Percentiles rank a stretch among this genome's conserved stretches.
Evolutionary conservation across 2,797 vertebrate genomes (phyloP).

Genomic region (Phrynocephalus guinanensis): DNA sequence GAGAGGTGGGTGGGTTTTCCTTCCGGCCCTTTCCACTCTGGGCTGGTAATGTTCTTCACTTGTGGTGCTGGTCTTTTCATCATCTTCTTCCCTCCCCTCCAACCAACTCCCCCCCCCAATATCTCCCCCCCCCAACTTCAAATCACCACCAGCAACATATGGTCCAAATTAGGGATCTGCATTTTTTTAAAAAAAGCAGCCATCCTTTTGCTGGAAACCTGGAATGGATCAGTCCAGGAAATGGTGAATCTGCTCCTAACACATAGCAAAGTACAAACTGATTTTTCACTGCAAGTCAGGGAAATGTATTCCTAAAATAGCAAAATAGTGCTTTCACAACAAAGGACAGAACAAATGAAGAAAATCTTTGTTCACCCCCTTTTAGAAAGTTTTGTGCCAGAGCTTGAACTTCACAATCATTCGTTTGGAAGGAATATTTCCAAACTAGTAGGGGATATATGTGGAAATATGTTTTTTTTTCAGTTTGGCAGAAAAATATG

Average conservation of each 20-base stretch:
- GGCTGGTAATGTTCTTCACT: conserved; percentile 76
- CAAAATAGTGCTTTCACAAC: not conserved
- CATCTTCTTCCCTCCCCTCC: conserved; percentile 73
- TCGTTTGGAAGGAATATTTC: conserved; percentile 39
- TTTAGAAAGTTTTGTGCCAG: conserved; percentile 1
- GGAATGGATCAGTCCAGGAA: conserved; percentile 65
- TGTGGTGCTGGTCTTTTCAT: conserved; percentile 81
- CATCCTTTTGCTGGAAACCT: conserved; percentile 64
- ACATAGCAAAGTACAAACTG: conserved; percentile 33
- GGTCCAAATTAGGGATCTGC: conserved; percentile 82
- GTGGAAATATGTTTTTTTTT: conserved; percentile 45
- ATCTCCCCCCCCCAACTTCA: conserved; percentile 52
- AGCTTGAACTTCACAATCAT: not conserved
- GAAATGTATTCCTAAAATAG: not conserved
- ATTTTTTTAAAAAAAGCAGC: conserved; percentile 73
- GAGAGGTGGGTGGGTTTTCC: conserved; percentile 93
- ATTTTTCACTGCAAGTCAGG: conserved; percentile 1
- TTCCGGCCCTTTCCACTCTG: conserved; percentile 85
- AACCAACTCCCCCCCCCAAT: conserved; percentile 55
- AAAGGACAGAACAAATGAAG: conserved; percentile 18
- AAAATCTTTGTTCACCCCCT: conserved; percentile 23
- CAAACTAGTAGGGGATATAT: conserved; percentile 57
- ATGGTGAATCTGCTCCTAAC: conserved; percentile 52
- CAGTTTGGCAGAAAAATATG: conserved; percentile 30
- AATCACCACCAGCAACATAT: conserved; percentile 79